Base-by-base conservation (phyloP, 2,888 invertebrate species). In the Clostera curtula region DNA sequence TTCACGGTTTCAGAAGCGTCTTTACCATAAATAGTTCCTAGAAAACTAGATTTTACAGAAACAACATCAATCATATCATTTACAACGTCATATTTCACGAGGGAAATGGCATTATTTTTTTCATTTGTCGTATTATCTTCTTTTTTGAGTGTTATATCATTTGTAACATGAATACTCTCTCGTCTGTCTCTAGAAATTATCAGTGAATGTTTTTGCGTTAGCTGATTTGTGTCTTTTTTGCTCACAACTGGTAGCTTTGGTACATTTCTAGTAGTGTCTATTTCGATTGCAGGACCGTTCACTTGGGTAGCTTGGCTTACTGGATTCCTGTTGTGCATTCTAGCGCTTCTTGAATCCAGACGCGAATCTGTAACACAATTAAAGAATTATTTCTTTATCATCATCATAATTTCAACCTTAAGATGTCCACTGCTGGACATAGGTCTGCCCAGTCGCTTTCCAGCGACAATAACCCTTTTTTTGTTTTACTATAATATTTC, bases 271-370 rank as follows among this genome's bases (percentile, higher is more conserved):
- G 19, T 36, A 5, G 34, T 29, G 31, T 51, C 49, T 15, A 36
- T 29, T 19, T 38, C 35, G 14, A 43, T 25, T n/a, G 29, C 23
- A 4, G 42, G 34, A 3, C 47, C 51, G 29, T 50, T 52, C 0
- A 58, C 54, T 52, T 65, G 65, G 2, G 62, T 64, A 4, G 49
- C 43, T 28, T 56, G 55, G 33, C 49, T 55, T 12, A 42, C 48
- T 3, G 57, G 41, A 10, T 28, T 33, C 43, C 56, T 67, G 7
- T 44, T 37, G 6, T 44, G 39, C 8, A 64, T 47, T 7, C 41
- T 43, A 5, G 31, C 27, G 12, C 60, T 50, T 40, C 65, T 59
- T 19, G 58, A 57, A 21, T 65, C 63, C 2, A 68, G 41, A 12
- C 53, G 60, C 12, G 48, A 40, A 37, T 70, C 75, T 75, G 58